These are phyloP conservation scores for Zaprionus gabonicus DNA, from an alignment of 1,140 invertebrate species.

Conservation along the genomic window DNA sequence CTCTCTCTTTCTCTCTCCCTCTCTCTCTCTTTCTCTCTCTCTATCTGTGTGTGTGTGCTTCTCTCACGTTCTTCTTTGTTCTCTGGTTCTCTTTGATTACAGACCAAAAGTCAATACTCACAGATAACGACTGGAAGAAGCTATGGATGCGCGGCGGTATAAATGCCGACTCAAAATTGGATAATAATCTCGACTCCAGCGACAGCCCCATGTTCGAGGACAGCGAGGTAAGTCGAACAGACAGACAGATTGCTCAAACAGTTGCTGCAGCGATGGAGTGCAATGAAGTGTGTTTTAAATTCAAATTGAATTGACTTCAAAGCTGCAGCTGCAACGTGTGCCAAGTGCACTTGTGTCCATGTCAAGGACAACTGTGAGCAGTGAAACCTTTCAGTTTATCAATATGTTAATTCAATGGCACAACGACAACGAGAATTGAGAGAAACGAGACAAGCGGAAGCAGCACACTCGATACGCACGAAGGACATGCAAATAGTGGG, in stretches of 20 bases:
- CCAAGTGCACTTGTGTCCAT: slow-evolving; percentile 33
- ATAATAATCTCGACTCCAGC: slow-evolving; percentile 84
- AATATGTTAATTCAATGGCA: slow-evolving; percentile 54
- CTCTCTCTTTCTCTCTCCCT: not conserved
- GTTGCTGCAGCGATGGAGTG: slow-evolving; percentile 26
- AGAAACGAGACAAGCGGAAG: not conserved
- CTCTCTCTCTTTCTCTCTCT: slow-evolving; percentile 11
- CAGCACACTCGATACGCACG: not conserved
- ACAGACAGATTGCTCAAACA: slow-evolving; percentile 22
- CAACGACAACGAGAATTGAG: not conserved
- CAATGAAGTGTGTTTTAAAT: slow-evolving; percentile 51
- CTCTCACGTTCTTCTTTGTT: slow-evolving; percentile 34
- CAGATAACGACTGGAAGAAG: slow-evolving; percentile 84
- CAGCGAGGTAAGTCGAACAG: slow-evolving; percentile 80
- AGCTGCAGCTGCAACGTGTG: slow-evolving; percentile 17
- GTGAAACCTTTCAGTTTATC: slow-evolving; percentile 26
- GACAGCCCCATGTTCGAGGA: slow-evolving; percentile 84
- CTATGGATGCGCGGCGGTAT: slow-evolving; percentile 83
- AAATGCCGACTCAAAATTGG: slow-evolving; percentile 82
- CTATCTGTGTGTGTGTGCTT: not conserved
- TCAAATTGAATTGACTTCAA: slow-evolving; percentile 65
- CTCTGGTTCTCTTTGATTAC: slow-evolving; percentile 58
- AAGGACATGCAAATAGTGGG: slow-evolving; percentile 36
- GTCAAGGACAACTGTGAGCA: not conserved
- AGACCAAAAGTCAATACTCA: slow-evolving; percentile 85